phyloP scores from a whole-genome alignment of 2,888 invertebrate genomes.

The Bugulina stolonifera region DNA sequence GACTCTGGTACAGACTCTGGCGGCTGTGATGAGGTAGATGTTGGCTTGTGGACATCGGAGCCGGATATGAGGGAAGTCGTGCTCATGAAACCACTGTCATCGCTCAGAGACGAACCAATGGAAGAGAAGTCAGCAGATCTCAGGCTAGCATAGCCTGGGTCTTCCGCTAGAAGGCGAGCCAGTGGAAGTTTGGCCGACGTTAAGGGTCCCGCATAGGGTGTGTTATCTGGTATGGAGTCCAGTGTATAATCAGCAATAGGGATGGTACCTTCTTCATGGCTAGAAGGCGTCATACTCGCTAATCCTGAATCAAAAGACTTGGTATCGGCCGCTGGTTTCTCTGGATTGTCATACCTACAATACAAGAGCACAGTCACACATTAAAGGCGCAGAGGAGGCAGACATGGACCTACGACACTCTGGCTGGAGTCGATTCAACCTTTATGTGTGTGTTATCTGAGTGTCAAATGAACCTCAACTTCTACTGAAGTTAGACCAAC shows the following conservation, averaged over 20 bases:
- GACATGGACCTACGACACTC: too few species aligned
- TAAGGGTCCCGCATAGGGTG: not conserved
- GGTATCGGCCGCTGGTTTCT: not conserved
- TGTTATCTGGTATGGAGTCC: not conserved
- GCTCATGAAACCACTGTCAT: slow-evolving; percentile 9
- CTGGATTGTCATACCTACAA: too few species aligned
- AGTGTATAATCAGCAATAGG: not conserved
- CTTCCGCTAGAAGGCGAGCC: not conserved
- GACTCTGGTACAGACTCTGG: too few species aligned
- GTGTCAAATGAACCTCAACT: too few species aligned
- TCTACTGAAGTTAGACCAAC: too few species aligned
- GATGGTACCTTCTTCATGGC: not conserved
- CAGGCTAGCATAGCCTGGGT: slow-evolving; percentile 3
- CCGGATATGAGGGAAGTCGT: not conserved
- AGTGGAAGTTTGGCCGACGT: not conserved
- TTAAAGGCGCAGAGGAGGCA: too few species aligned
- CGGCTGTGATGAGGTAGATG: not conserved
- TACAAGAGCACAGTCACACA: too few species aligned
- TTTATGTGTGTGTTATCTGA: too few species aligned
- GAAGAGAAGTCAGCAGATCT: not conserved
- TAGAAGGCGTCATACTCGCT: not conserved
- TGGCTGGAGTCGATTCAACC: too few species aligned
- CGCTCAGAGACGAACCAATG: not conserved
- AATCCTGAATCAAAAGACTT: not conserved
- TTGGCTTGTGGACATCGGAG: not conserved